These are phyloP conservation scores for Ceyx cyanopectus DNA, from an alignment of 2,113 vertebrate genomes.

Conservation along the genomic window DNA sequence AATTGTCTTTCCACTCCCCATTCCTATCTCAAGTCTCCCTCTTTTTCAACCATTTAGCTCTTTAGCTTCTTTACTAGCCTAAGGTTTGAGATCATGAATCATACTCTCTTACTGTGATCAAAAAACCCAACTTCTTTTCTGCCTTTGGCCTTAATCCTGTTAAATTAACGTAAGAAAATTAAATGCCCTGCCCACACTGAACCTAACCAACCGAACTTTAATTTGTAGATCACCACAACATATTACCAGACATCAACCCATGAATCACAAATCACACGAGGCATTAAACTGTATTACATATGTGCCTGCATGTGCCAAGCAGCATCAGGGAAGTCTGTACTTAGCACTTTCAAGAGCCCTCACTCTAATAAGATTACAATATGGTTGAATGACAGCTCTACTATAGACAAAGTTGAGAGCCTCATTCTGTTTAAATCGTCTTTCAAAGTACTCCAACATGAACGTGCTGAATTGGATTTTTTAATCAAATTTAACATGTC, in stretches of 20 bases:
- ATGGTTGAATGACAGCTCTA: slow-evolving; percentile 13
- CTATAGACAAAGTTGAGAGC: slow-evolving; percentile 1
- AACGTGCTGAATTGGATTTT: slow-evolving; percentile 16
- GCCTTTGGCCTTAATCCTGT: background rate
- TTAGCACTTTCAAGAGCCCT: slow-evolving; percentile 45
- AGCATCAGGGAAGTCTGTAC: slow-evolving; percentile 32
- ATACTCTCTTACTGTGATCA: background rate
- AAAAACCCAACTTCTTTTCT: background rate
- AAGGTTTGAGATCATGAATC: background rate
- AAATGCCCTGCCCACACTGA: background rate
- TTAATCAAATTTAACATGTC: slow-evolving; percentile 31
- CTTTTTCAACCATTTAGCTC: background rate
- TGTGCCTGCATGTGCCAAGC: background rate
- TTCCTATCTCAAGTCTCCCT: background rate
- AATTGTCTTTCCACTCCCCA: accelerated
- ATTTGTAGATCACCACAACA: slow-evolving; percentile 16
- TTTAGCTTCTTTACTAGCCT: background rate
- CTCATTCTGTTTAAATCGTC: slow-evolving; percentile 33
- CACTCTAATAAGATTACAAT: slow-evolving; percentile 41
- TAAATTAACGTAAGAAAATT: slow-evolving; percentile 24
- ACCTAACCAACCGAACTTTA: slow-evolving; percentile 7
- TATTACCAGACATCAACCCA: background rate
- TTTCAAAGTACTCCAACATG: slow-evolving; percentile 16
- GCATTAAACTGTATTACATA: slow-evolving; percentile 56
- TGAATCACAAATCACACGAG: slow-evolving; percentile 40